These are phyloP conservation scores for Calliopsis andreniformis DNA, from an alignment of 1,140 invertebrate species.

Conservation along the genomic window DNA sequence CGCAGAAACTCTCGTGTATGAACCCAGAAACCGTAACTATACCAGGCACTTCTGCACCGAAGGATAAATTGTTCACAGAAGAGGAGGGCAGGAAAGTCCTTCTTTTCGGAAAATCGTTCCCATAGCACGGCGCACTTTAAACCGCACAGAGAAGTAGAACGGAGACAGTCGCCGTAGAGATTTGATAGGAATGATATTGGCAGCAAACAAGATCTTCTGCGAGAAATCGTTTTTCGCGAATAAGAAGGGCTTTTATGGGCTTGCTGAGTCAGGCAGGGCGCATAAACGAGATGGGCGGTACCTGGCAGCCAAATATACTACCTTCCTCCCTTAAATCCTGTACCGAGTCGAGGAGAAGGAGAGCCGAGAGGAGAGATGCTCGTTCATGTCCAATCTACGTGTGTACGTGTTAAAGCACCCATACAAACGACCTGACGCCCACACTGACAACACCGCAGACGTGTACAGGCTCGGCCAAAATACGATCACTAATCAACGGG, in stretches of 20 bases:
- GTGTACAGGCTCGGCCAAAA: constrained; percentile 67
- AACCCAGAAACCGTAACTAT: too few species aligned
- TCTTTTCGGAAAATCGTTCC: constrained; percentile 13
- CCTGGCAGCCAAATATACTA: constrained; percentile 77
- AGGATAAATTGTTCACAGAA: too few species aligned
- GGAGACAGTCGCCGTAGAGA: constrained; percentile 39
- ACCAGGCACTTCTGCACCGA: too few species aligned
- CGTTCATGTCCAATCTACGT: constrained; percentile 26
- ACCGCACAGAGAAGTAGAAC: constrained; percentile 25
- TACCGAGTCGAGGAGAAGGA: constrained; percentile 36
- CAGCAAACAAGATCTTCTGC: constrained; percentile 67
- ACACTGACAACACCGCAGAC: background rate
- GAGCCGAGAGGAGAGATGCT: constrained; percentile 14
- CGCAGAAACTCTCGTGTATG: too few species aligned
- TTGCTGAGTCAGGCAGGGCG: constrained; percentile 73
- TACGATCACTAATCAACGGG: constrained; percentile 73
- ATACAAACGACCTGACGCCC: constrained; percentile 5
- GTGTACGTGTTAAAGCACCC: constrained; percentile 37
- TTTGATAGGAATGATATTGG: constrained; percentile 64
- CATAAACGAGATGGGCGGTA: constrained; percentile 79
- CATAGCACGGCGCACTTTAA: constrained; percentile 31
- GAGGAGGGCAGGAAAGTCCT: background rate
- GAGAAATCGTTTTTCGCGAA: constrained; percentile 73
- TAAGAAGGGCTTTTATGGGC: constrained; percentile 68
- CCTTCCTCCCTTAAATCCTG: constrained; percentile 76